phyloP scores from a whole-genome alignment of 2,113 vertebrate genomes.

The Sinocyclocheilus anshuiensis region DNA sequence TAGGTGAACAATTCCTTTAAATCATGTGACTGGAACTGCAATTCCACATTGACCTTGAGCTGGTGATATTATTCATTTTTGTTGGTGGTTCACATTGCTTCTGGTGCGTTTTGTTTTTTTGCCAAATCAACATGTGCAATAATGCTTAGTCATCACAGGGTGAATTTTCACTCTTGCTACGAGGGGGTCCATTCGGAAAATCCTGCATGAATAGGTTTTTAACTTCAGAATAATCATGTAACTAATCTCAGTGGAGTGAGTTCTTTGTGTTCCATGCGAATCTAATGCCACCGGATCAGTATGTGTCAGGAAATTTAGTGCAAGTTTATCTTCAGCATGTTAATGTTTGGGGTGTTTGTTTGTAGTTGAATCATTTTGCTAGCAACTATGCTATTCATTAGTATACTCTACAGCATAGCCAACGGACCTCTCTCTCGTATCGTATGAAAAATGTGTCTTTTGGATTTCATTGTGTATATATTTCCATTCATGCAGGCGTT shows the following conservation, averaged over 20 bases:
- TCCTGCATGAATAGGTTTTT: not conserved
- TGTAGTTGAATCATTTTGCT: not conserved
- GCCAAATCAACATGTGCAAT: not conserved
- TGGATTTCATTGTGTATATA: slow-evolving; percentile 2
- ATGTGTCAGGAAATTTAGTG: not conserved
- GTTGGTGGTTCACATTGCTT: not conserved
- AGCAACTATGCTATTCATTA: slow-evolving; percentile 3
- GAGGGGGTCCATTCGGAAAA: not conserved
- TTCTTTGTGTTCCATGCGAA: not conserved
- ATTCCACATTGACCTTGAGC: not conserved
- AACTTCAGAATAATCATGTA: not conserved
- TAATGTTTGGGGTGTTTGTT: slow-evolving; percentile 7
- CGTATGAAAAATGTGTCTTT: not conserved
- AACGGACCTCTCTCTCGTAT: not conserved
- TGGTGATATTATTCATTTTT: not conserved
- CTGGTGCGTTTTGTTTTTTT: not conserved
- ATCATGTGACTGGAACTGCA: not conserved
- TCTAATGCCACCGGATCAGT: not conserved
- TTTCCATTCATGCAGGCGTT: not conserved
- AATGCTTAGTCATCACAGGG: not conserved
- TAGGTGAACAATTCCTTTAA: not conserved
- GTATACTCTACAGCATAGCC: not conserved
- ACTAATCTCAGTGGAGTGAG: not conserved
- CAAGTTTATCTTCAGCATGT: not conserved
- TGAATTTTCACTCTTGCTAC: not conserved